Evolutionary conservation across 2,888 invertebrate genomes (phyloP).

Genomic region (Noctua janthe): DNA sequence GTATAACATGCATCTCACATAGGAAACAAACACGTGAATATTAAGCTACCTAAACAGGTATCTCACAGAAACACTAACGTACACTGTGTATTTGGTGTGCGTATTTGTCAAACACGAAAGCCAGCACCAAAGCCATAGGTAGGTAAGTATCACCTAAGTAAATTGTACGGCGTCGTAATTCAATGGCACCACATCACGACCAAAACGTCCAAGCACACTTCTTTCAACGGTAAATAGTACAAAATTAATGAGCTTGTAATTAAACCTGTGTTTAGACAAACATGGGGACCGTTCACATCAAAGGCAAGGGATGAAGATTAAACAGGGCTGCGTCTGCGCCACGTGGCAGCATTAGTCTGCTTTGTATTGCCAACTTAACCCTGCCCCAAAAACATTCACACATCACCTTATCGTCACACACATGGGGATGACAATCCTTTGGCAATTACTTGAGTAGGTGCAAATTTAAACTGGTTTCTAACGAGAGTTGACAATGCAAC

Average conservation of each 20-base stretch:
- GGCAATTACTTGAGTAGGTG: constrained; percentile 16
- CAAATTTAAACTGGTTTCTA: constrained; percentile 68
- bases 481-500: constrained; percentile 86
- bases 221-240: constrained; percentile 84
- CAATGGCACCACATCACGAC: constrained; percentile 45
- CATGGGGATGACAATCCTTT: constrained; percentile 65
- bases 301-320: constrained; percentile 86
- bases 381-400: constrained; percentile 11
- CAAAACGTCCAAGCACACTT: constrained; percentile 65
- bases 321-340: constrained; percentile 87
- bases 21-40: not conserved
- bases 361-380: constrained; percentile 70
- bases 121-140: constrained; percentile 15
- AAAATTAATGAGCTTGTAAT: constrained; percentile 89
- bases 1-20: not conserved
- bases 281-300: constrained; percentile 85
- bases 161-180: constrained; percentile 58
- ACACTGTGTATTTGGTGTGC: not conserved
- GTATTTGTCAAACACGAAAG: not conserved
- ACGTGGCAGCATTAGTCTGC: constrained; percentile 84
- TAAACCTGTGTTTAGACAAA: constrained; percentile 88
- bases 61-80: not conserved
- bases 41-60: not conserved
- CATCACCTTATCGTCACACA: constrained; percentile 9
- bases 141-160: constrained; percentile 30